Evolutionary conservation across 2,797 vertebrate genomes (phyloP), one percentile per base, ranked within the genome.

Genomic region (Strix occidentalis): DNA sequence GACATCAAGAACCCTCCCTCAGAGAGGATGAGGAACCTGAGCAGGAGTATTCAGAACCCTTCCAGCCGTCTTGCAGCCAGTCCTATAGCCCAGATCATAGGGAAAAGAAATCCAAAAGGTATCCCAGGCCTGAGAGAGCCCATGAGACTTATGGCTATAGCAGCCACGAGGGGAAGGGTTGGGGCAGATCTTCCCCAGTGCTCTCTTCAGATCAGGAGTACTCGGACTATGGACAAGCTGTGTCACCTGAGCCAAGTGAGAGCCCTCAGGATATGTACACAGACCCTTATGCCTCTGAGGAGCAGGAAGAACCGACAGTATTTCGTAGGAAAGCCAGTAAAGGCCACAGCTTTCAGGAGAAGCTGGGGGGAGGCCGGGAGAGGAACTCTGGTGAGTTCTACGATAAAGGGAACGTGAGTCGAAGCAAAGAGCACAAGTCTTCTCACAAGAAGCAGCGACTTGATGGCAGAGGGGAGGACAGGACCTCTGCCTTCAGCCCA

Each of bases 1-100:
- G 98, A 39, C 97, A 95, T 37, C 96, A 98, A 39, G 99, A 99
- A 25, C 97, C 96, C 41, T 98, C 98, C 35, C 98, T 98, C 10
- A 95, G 96, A 90, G 98, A 98, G 51, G 98, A 98, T 11, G 96
- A 98, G 87, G 98, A 98, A 35, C 96, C 93, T 10, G 97, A 97
- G 12, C 95, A 96, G 74, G 97, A 97, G 61, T 97, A 96, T 66
- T 89, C 96, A 14, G 97, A 98, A 66, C 87, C 87, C 48, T 98
- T 98, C 94, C 97, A 97, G 77, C 97, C 97, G 1, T 97, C 98
- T 20, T 89, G 97, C 76, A 98, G 97, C 89, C 97, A 92, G 5
- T 82, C 97, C 16, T 97, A 93, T 9, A 97, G 97, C 71, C 97
- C 97, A 50, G 97, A 98, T 20, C 97, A 97, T 10, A 97, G 96